Base-by-base conservation (phyloP, 2,797 vertebrate species). In the Hirundo rustica region DNA sequence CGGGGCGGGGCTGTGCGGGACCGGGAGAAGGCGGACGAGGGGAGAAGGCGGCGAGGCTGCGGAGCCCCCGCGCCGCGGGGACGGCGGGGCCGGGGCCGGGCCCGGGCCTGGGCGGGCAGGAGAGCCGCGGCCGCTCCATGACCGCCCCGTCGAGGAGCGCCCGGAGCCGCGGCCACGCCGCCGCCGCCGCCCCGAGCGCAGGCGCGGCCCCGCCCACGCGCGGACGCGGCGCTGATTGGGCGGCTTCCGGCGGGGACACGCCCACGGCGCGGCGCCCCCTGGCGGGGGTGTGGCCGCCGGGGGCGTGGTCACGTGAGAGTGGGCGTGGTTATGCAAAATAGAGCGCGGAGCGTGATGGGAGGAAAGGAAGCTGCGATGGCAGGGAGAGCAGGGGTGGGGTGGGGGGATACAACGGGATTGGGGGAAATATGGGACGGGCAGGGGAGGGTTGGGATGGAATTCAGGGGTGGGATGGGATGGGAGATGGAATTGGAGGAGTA, bases 251-350 rank as follows among this genome's bases (percentile, higher is more conserved):
- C 13, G 62, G 26, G 25, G 64, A 4, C n/a, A 20, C 65, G 44
- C 42, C 62, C 42, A 3, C 6, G 1, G 16, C 22, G 44, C 32
- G 44, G 64, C 45, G n/a, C 65, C 45, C 47, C n/a, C 65, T 50
- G 45, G n/a, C 66, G 66, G 66, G 10, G 19, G 34, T 8, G 30
- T 9, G 1, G 16, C 42, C 3, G 32, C 22, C 19, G 32, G 26
- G n/a, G 40, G 40, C 40, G 61, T 32, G 61, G 42, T 4, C 8
- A 32, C 10, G 1, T 0, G 10, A 2, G 15, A 25, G 3, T 4
- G 30, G 61, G 61, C 21, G 61, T 2, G 16, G 30, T 5, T 45
- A 64, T 45, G 40, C 4, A 36, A 64, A 64, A 32, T 23, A 44
- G 29, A 9, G 40, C 3, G 60, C 5, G 32, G 14, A 36, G 54